Evolutionary conservation across 2,888 invertebrate genomes (phyloP), one percentile per base, ranked within the genome.

Genomic region (Amphipyra tragopoginis): DNA sequence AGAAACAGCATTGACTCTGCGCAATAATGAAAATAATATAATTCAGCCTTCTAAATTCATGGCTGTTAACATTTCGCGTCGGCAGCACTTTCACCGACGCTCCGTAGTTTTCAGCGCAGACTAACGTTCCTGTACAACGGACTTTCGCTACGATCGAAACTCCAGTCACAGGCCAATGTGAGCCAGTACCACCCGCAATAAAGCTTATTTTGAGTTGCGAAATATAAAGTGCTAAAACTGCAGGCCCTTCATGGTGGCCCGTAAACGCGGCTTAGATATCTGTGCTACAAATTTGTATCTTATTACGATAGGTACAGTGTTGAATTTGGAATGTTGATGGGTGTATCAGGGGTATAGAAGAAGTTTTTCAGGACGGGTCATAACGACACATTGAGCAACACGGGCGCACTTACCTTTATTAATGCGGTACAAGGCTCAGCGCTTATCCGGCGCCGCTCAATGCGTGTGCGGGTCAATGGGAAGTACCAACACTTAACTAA

Each of bases 331-430:
- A 66, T 83, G 82, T 49, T 44, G 48, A 50, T 42, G 40, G 36
- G 48, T 72, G 67, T 73, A 65, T 81, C 80, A 80, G 83, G 85
- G 87, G 86, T 85, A 81, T 81, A 81, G 85, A 87, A 88, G 85
- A 91, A 91, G 90, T 93, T 93, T 93, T 92, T 91, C 90, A 89
- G 93, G 87, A 87, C 84, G 88, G 89, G 86, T 86, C 89, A 89
- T 93, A 93, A 93, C 91, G 90, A 87, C 90, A 92, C 93, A 93
- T 93, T 93, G 93, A 90, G 86, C 85, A 89, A 88, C 90, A 90
- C 85, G 87, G 88, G 86, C 88, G 86, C 90, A 87, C 89, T 92
- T 91, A 92, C 93, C 91, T 93, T 92, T 93, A 93, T 91, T 91
- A 93, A 93, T 93, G 91, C 83, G 89, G 86, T 90, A 92, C 93